Evolutionary conservation across 1,140 invertebrate species (phyloP).

Genomic region (Drosophila triauraria): DNA sequence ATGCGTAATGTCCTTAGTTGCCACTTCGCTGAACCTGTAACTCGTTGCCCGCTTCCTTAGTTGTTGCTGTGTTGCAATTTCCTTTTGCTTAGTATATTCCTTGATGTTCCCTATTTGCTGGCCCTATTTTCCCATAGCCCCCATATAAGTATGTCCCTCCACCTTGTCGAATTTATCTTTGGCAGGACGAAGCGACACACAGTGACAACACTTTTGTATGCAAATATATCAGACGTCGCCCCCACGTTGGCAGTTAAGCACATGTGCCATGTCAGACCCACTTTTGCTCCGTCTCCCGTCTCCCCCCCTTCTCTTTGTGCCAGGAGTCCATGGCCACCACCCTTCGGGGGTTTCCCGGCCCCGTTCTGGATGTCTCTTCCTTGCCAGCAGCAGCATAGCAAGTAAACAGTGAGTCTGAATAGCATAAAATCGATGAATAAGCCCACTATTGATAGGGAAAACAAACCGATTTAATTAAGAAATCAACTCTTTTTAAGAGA

Average conservation of each 20-base stretch:
- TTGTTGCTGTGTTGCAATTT: not conserved
- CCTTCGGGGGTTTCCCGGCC: slow-evolving; percentile 11
- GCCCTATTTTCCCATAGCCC: slow-evolving; percentile 5
- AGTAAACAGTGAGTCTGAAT: slow-evolving; percentile 15
- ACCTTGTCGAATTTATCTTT: slow-evolving; percentile 67
- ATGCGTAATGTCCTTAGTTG: slow-evolving; percentile 25
- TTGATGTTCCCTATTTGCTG: not conserved
- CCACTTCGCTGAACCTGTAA: not conserved
- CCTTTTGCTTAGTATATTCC: not conserved
- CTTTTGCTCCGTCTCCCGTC: not conserved
- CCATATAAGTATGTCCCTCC: slow-evolving; percentile 10
- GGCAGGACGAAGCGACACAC: slow-evolving; percentile 22
- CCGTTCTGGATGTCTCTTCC: slow-evolving; percentile 18
- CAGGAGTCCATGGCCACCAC: slow-evolving; percentile 13
- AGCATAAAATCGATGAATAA: not conserved
- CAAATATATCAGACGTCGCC: slow-evolving; percentile 64
- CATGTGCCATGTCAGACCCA: slow-evolving; percentile 56
- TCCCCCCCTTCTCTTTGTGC: not conserved
- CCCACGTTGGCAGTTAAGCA: slow-evolving; percentile 62
- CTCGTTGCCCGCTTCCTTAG: not conserved
- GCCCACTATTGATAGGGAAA: too few species aligned
- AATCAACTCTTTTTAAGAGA: not conserved
- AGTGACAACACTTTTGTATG: slow-evolving; percentile 64
- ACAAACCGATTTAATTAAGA: not conserved
- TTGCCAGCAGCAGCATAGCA: slow-evolving; percentile 7